A percentile compares a stretch with the other conserved stretches of the same genome.
These are phyloP conservation scores for Danaus melanippus DNA, from an alignment of 1,140 invertebrate species.

Conservation along the genomic window DNA sequence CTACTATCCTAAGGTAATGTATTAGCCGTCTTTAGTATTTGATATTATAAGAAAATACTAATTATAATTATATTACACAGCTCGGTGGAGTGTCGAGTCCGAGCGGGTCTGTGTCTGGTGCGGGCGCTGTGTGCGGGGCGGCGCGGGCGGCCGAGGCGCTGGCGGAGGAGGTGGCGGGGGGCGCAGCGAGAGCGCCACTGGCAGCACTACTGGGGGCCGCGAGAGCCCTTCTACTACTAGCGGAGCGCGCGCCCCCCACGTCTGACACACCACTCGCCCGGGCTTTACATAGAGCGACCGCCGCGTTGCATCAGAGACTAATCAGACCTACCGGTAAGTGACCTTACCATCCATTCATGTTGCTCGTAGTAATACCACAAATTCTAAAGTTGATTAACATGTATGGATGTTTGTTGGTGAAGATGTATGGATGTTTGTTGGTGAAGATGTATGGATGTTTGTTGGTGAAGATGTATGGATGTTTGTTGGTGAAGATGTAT, in stretches of 20 bases:
- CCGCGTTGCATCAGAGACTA: slow-evolving; percentile 32
- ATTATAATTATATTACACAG: slow-evolving; percentile 1
- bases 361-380: too few species aligned
- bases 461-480: too few species aligned
- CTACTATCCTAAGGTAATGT: slow-evolving; percentile 84
- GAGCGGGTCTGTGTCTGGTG: slow-evolving; percentile 17
- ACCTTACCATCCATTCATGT: too few species aligned
- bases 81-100: slow-evolving; percentile 17
- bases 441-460: too few species aligned
- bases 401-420: too few species aligned
- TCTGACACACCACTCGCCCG: slow-evolving; percentile 13
- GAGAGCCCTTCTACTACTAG: slow-evolving; percentile 38
- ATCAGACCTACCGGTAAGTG: slow-evolving; percentile 27
- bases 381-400: too few species aligned
- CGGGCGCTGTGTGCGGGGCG: slow-evolving; percentile 21
- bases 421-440: too few species aligned
- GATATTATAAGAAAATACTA: too few species aligned
- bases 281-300: slow-evolving; percentile 26
- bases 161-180: slow-evolving; percentile 33
- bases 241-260: slow-evolving; percentile 24
- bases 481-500: too few species aligned
- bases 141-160: slow-evolving; percentile 32
- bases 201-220: slow-evolving; percentile 29
- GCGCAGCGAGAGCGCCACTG: slow-evolving; percentile 22
- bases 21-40: background rate